Evolutionary conservation across 2,888 invertebrate species (phyloP).

Genomic region (Drosophila macrothrix): DNA sequence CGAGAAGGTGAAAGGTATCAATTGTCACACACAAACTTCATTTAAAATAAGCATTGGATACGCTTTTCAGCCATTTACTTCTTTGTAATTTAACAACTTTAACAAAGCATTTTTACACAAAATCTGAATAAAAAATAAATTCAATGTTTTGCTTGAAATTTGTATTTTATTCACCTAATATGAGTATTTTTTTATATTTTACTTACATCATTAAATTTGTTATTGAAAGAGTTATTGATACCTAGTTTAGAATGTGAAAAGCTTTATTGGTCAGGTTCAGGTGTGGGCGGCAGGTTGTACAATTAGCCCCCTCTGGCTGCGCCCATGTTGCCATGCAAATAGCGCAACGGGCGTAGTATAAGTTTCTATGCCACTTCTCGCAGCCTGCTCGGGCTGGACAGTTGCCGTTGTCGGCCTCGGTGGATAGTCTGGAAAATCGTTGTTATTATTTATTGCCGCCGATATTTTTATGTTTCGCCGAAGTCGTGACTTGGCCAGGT

Average conservation of each 20-base stretch:
- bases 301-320: background rate
- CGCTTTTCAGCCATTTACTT: background rate
- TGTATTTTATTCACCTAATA: background rate
- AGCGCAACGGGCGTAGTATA: conserved; percentile 61
- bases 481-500: conserved; percentile 80
- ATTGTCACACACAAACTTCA: background rate
- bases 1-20: background rate
- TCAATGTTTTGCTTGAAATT: background rate
- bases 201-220: too few species aligned
- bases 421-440: conserved; percentile 81
- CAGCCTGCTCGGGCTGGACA: conserved; percentile 4
- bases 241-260: background rate
- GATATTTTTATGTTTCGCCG: conserved; percentile 81
- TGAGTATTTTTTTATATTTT: background rate
- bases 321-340: conserved; percentile 64
- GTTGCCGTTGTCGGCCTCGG: conserved; percentile 44
- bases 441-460: conserved; percentile 81
- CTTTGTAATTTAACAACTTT: background rate
- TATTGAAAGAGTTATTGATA: background rate
- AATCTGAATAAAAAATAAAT: background rate
- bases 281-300: background rate
- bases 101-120: background rate
- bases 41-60: background rate
- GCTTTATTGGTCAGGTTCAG: too few species aligned
- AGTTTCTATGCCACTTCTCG: conserved; percentile 9